phyloP scores from a whole-genome alignment of 2,113 vertebrate species.

The Myiozetetes cayanensis region DNA sequence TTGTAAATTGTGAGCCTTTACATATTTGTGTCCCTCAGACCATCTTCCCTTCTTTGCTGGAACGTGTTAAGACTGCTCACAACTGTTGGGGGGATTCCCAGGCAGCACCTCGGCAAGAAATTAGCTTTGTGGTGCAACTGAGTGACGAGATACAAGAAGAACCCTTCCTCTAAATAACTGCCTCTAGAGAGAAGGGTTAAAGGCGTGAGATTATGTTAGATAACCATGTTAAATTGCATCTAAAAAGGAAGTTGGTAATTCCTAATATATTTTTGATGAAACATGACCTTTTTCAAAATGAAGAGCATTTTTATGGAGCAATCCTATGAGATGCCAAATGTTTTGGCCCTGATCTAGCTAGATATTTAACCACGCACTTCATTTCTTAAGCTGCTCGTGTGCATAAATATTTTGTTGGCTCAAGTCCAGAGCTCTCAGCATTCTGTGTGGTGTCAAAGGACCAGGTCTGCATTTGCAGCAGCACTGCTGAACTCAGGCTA shows the following conservation, averaged over 20 bases:
- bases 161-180: background rate
- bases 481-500: background rate
- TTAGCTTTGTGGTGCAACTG: background rate
- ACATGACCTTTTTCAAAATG: background rate
- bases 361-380: constrained; percentile 7
- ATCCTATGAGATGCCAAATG: constrained; percentile 19
- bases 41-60: background rate
- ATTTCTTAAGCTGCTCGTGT: constrained; percentile 24
- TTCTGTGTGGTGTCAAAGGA: constrained; percentile 18
- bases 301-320: constrained; percentile 33
- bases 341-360: constrained; percentile 22
- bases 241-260: constrained; percentile 12
- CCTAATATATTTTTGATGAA: background rate
- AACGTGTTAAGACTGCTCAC: background rate
- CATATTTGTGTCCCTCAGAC: background rate
- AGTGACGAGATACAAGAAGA: background rate
- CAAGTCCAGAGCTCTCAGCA: background rate
- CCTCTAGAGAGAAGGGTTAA: background rate
- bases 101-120: background rate
- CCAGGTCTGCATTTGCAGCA: background rate
- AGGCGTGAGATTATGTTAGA: background rate
- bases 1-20: background rate
- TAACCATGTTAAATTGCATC: background rate
- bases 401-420: constrained; percentile 36
- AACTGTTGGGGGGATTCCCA: background rate